Evolutionary conservation across 2,797 vertebrate species (phyloP).

Genomic region (Enteromius afrohamiltoni): DNA sequence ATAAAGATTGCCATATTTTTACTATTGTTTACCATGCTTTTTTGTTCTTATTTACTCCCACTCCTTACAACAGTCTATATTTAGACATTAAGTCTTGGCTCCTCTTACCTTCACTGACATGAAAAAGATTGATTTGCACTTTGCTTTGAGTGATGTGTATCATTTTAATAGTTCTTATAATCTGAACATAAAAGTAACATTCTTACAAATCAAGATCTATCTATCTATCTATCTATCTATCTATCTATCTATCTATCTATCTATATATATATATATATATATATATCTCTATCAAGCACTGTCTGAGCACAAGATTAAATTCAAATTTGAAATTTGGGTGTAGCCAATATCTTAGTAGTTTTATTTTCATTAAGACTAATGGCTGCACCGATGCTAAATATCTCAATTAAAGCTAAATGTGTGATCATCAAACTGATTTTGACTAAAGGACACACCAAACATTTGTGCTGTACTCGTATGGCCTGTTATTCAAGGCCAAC

Average conservation of each 20-base stretch:
- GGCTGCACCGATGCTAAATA: background rate
- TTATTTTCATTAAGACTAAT: background rate
- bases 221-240: background rate
- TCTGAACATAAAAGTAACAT: background rate
- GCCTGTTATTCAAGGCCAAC: slow-evolving; percentile 4
- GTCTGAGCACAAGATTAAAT: background rate
- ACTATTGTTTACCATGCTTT: background rate
- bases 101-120: slow-evolving; percentile 52
- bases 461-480: background rate
- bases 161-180: background rate
- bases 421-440: background rate
- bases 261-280: background rate
- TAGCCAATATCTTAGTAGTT: background rate
- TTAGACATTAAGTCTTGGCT: slow-evolving; percentile 57
- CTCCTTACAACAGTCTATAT: slow-evolving; percentile 56
- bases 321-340: background rate
- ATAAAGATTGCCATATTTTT: background rate
- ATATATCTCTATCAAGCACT: background rate
- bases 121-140: slow-evolving; percentile 14
- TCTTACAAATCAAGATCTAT: background rate
- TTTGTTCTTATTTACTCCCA: slow-evolving; percentile 16
- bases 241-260: background rate
- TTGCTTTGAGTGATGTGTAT: background rate
- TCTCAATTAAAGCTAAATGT: background rate
- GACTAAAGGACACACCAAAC: background rate